phyloP scores from a whole-genome alignment of 2,113 vertebrate genomes.

The Psephotus haematonotus region DNA sequence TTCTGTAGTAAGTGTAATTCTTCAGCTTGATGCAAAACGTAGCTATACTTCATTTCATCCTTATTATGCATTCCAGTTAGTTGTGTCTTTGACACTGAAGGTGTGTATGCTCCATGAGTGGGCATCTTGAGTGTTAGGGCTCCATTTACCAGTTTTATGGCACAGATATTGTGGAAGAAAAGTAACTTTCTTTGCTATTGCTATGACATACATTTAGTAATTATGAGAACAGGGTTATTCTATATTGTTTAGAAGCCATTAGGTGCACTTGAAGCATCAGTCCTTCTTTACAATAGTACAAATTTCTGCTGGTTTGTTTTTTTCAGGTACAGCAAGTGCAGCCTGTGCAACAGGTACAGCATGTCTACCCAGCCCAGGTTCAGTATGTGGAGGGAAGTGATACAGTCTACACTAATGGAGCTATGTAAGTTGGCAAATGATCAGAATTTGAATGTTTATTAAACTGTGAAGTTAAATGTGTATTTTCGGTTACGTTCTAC shows the following conservation, averaged over 20 bases:
- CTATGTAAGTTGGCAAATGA: conserved; percentile 78
- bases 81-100: neutral
- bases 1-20: neutral
- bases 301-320: conserved; percentile 1
- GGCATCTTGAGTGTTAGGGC: neutral
- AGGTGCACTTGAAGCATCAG: neutral
- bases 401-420: conserved; percentile 85
- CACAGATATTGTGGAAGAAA: neutral
- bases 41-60: neutral
- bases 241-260: neutral
- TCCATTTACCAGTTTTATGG: neutral
- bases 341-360: conserved; percentile 83
- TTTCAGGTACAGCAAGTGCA: conserved; percentile 83
- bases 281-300: neutral
- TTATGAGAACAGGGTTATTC: neutral
- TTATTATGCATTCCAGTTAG: neutral
- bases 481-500: neutral
- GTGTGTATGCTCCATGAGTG: fast-evolving
- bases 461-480: neutral
- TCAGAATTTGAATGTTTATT: neutral
- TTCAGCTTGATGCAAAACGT: neutral
- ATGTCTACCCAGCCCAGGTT: conserved; percentile 85
- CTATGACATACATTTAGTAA: neutral
- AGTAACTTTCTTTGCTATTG: neutral
- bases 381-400: conserved; percentile 86